Percentiles rank a stretch among this genome's conserved stretches.
These are phyloP conservation scores for Xyliphius kryptos DNA, from an alignment of 2,113 vertebrate genomes.

Conservation along the genomic window DNA sequence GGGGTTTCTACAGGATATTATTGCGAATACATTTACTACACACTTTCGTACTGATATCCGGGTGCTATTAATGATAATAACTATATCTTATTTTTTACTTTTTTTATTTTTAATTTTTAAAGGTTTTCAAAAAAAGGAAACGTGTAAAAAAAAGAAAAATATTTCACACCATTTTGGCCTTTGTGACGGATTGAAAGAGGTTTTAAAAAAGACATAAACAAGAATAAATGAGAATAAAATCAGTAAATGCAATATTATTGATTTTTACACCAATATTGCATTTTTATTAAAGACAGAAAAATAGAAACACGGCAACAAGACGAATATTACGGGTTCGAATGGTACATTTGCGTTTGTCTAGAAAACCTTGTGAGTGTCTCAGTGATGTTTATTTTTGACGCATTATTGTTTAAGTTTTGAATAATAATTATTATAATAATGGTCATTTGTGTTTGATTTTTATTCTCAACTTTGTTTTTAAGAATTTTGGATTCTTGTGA, in stretches of 20 bases:
- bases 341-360: slow-evolving; percentile 58
- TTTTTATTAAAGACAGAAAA: slow-evolving; percentile 48
- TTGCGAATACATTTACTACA: slow-evolving; percentile 67
- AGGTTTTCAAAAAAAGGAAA: slow-evolving; percentile 36
- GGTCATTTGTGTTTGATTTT: not conserved
- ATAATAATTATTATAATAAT: slow-evolving; percentile 18
- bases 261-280: slow-evolving; percentile 34
- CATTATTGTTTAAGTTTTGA: no score
- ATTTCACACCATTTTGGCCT: slow-evolving; percentile 74
- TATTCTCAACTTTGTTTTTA: not conserved
- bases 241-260: slow-evolving; percentile 3
- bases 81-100: slow-evolving; percentile 56
- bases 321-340: slow-evolving; percentile 67
- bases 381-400: slow-evolving; percentile 19
- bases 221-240: slow-evolving; percentile 4
- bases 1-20: slow-evolving; percentile 37
- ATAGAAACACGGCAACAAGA: not conserved
- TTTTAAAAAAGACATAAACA: no score
- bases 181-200: slow-evolving; percentile 68
- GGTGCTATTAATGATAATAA: slow-evolving; percentile 76
- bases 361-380: slow-evolving; percentile 52
- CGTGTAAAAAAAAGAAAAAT: slow-evolving; percentile 11
- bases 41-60: slow-evolving; percentile 60
- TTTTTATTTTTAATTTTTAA: slow-evolving; percentile 53
- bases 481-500: slow-evolving; percentile 43